Evolutionary conservation across 2,113 vertebrate species (phyloP).

Genomic region (Sceloporus undulatus): DNA sequence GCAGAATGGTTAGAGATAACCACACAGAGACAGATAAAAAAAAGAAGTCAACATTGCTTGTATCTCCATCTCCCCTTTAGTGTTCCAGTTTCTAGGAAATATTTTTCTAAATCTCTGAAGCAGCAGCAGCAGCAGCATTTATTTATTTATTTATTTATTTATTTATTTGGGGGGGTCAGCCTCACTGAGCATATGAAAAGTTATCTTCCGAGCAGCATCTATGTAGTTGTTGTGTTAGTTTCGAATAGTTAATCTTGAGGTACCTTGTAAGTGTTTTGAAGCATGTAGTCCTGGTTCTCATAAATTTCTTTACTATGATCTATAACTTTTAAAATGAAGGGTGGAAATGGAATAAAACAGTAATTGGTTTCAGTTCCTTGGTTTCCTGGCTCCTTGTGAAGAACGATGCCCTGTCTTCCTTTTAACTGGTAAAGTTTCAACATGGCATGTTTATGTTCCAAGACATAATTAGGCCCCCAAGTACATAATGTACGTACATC

Average conservation of each 20-base stretch:
- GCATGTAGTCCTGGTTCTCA: not conserved
- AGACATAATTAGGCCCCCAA: no score
- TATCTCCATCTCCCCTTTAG: not conserved
- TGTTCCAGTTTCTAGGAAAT: not conserved
- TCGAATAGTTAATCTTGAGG: not conserved
- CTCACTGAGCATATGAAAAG: not conserved
- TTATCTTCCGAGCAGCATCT: not conserved
- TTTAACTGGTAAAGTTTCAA: not conserved
- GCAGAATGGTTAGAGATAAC: not conserved
- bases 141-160: not conserved
- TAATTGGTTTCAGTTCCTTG: not conserved
- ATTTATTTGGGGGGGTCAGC: not conserved
- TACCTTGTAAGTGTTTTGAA: not conserved
- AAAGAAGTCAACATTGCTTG: not conserved
- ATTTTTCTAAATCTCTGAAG: conserved; percentile 5
- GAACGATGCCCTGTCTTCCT: not conserved
- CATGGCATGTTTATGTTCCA: not conserved
- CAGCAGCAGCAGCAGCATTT: not conserved
- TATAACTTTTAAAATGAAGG: not conserved
- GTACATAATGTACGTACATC: no score
- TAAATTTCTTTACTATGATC: not conserved
- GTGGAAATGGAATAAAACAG: not conserved
- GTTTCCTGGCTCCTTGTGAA: not conserved
- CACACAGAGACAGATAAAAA: not conserved
- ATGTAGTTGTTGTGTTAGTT: not conserved